A percentile compares a stretch with the other conserved stretches of the same genome.
Conservation (phyloP, 2,113 vertebrate genomes). For the Haemorhous mexicanus region DNA sequence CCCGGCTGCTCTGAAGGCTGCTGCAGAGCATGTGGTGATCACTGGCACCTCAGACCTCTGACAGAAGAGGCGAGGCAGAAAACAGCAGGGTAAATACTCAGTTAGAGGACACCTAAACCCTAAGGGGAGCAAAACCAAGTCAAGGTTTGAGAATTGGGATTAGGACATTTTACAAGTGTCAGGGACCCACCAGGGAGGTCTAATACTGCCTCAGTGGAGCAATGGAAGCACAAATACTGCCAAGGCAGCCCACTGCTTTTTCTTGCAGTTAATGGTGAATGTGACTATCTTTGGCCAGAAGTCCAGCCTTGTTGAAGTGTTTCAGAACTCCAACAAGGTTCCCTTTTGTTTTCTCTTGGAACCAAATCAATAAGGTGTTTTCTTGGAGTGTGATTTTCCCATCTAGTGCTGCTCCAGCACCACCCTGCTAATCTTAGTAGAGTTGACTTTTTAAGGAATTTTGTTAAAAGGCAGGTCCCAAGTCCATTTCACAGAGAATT, state of each 20-base stretch:
- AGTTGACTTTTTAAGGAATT: too few species aligned
- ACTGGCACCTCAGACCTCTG: background rate
- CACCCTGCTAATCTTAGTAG: too few species aligned
- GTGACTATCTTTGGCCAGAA: constrained; percentile 36
- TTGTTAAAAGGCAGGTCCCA: too few species aligned
- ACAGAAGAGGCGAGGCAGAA: background rate
- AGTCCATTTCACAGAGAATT: too few species aligned
- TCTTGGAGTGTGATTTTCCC: background rate
- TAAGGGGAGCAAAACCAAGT: background rate
- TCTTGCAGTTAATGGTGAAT: too few species aligned
- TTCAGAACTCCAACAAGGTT: constrained; percentile 72
- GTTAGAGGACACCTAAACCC: background rate
- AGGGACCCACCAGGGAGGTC: background rate
- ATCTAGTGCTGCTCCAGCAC: background rate
- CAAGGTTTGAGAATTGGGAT: background rate
- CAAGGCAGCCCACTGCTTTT: background rate
- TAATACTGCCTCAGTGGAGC: background rate
- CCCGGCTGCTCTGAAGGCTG: background rate
- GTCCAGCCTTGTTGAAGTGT: constrained; percentile 70
- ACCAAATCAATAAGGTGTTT: background rate
- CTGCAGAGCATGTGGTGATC: background rate
- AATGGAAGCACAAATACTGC: background rate
- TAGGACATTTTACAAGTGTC: background rate
- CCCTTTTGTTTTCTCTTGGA: background rate
- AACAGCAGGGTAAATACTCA: background rate